These are phyloP conservation scores for Eulemur coronatus DNA, from an alignment of 2,797 vertebrate genomes.

Conservation along the genomic window DNA sequence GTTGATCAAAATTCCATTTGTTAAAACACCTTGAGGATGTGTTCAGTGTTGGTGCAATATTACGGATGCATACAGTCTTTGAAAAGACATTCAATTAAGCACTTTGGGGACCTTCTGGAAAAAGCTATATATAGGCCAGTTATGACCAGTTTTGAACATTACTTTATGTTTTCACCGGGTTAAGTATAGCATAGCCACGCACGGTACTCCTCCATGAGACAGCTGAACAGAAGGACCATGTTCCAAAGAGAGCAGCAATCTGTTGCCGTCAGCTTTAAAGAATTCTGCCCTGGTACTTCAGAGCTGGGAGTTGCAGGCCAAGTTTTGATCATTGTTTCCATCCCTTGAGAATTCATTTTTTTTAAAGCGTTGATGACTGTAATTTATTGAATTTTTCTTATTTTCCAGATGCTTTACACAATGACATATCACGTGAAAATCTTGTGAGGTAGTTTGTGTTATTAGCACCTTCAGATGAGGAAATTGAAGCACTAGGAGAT, in stretches of 20 bases:
- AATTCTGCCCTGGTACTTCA: not conserved
- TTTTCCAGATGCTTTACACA: not conserved
- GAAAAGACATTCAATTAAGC: slow-evolving; percentile 59
- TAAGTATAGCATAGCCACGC: slow-evolving; percentile 27
- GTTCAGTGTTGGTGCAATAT: not conserved
- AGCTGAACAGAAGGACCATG: slow-evolving; percentile 32
- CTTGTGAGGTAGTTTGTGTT: not conserved
- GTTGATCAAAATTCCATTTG: not conserved
- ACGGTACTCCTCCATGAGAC: slow-evolving; percentile 14
- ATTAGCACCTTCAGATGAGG: not conserved
- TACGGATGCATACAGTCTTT: slow-evolving; percentile 4
- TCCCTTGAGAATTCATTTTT: not conserved
- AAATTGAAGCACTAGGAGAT: not conserved
- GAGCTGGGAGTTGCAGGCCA: not conserved
- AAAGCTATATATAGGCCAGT: not conserved
- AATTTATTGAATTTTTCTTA: not conserved
- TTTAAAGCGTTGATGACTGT: not conserved
- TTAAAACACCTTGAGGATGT: not conserved
- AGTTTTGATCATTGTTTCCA: not conserved
- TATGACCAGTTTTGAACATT: slow-evolving; percentile 54
- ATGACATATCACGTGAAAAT: not conserved
- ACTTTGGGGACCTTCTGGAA: slow-evolving; percentile 36
- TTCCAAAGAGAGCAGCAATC: slow-evolving; percentile 47
- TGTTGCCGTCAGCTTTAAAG: slow-evolving; percentile 28
- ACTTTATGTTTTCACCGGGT: slow-evolving; percentile 37